Conservation (phyloP, 2,113 vertebrate genomes). For the Sigmodon hispidus region DNA sequence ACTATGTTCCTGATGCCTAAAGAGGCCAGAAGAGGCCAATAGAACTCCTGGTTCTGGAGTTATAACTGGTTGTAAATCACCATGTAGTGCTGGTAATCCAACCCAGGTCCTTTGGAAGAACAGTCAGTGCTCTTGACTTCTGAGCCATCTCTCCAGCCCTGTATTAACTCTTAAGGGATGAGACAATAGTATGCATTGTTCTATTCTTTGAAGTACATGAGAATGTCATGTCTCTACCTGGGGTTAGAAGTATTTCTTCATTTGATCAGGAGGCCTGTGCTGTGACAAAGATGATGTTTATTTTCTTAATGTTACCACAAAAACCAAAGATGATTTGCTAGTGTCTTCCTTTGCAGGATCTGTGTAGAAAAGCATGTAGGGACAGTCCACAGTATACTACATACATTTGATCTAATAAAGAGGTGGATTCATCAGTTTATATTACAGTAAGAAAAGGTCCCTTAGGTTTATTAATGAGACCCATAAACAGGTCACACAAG, state of each 20-base stretch:
- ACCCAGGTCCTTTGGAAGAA: background rate
- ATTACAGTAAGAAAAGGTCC: background rate
- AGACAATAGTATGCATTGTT: no score
- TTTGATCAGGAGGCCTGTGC: background rate
- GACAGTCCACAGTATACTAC: no score
- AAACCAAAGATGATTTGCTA: background rate
- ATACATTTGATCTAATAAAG: background rate
- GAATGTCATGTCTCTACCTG: background rate
- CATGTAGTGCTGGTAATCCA: background rate
- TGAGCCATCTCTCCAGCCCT: background rate
- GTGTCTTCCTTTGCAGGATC: background rate
- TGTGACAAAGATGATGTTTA: background rate
- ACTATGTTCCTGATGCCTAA: background rate
- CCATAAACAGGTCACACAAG: background rate
- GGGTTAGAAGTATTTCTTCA: background rate
- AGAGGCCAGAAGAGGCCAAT: background rate
- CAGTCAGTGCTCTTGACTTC: background rate
- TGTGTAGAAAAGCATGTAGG: background rate
- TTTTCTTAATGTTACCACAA: background rate
- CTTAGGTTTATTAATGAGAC: background rate
- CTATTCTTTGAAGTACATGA: background rate
- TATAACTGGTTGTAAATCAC: background rate
- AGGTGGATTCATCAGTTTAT: background rate
- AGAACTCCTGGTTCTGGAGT: background rate
- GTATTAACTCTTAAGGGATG: background rate